phyloP scores from a whole-genome alignment of 1,140 invertebrate species.

The Cepaea nemoralis region DNA sequence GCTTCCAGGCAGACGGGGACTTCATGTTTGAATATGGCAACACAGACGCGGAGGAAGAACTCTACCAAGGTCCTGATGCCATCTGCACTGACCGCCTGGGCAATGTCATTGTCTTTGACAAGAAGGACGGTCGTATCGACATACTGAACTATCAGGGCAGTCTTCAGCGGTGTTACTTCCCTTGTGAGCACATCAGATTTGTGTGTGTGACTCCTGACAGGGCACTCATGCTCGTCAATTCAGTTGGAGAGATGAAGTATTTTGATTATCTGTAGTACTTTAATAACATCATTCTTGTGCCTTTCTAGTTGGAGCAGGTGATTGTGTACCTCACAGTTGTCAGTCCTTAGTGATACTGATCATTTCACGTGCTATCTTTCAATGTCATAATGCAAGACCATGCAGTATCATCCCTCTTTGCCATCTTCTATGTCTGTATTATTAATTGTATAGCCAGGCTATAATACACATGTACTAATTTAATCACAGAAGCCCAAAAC shows the following conservation, averaged over 20 bases:
- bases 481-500: too few species aligned
- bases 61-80: constrained; percentile 62
- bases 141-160: constrained; percentile 57
- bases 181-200: constrained; percentile 56
- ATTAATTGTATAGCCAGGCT: too few species aligned
- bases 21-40: constrained; percentile 64
- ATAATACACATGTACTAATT: too few species aligned
- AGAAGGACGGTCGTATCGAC: constrained; percentile 60
- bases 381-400: too few species aligned
- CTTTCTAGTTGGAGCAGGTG: too few species aligned
- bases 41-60: constrained; percentile 57
- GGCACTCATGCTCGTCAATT: constrained; percentile 53
- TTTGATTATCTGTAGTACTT: constrained; percentile 54
- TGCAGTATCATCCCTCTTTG: too few species aligned
- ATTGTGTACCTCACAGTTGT: too few species aligned
- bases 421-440: too few species aligned
- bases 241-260: constrained; percentile 58
- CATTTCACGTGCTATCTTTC: too few species aligned
- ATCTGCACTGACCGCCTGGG: constrained; percentile 56
- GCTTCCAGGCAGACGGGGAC: constrained; percentile 52
- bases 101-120: constrained; percentile 63
- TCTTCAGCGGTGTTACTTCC: constrained; percentile 57
- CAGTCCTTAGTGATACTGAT: too few species aligned
- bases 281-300: background rate
- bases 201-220: constrained; percentile 58